These are phyloP conservation scores for Rhincodon typus DNA, from an alignment of 2,797 vertebrate genomes.

Conservation along the genomic window DNA sequence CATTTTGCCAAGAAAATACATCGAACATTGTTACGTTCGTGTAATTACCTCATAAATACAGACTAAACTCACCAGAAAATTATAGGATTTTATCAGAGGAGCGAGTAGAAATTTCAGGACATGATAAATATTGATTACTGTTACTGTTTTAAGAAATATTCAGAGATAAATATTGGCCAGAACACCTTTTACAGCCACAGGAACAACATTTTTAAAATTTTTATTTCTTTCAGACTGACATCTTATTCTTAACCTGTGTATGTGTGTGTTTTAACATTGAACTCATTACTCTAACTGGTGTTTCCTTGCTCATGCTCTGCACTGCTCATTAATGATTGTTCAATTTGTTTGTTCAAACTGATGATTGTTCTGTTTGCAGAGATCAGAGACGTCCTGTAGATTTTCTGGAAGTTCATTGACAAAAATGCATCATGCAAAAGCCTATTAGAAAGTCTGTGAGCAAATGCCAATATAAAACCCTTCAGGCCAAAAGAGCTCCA, in stretches of 20 bases:
- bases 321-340: background rate
- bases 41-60: background rate
- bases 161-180: too few relatives aligned
- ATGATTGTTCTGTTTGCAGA: background rate
- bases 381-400: background rate
- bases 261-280: too few relatives aligned
- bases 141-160: too few relatives aligned
- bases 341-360: background rate
- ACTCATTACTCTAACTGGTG: background rate
- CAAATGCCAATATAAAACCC: background rate
- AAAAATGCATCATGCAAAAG: background rate
- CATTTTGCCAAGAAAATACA: background rate
- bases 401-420: background rate
- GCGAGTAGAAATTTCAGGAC: too few relatives aligned
- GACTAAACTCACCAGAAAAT: background rate
- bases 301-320: background rate
- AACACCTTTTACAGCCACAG: too few relatives aligned
- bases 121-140: too few relatives aligned
- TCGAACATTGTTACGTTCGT: background rate
- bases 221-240: too few relatives aligned
- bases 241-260: too few relatives aligned
- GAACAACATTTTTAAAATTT: too few relatives aligned
- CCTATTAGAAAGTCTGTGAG: background rate
- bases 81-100: background rate
- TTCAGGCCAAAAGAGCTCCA: background rate